A percentile compares a stretch with the other conserved stretches of the same genome.
Evolutionary conservation across 2,113 vertebrate genomes (phyloP).

Genomic region (Tragelaphus strepsiceros): DNA sequence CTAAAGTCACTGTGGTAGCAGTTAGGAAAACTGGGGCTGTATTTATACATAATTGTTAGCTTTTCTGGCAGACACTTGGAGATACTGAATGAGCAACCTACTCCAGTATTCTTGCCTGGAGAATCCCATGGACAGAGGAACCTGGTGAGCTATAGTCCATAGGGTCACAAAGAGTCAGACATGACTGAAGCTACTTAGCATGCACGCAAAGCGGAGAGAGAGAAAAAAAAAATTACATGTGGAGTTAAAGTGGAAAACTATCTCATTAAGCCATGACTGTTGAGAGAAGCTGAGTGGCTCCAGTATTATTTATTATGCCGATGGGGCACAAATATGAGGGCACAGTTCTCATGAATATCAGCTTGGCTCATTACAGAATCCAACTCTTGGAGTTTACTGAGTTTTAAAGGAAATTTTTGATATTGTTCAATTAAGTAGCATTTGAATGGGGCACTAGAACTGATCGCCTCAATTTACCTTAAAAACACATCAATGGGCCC

Average conservation of each 20-base stretch:
- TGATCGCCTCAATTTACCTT: not conserved
- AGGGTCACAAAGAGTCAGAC: not conserved
- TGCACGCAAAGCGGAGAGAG: not conserved
- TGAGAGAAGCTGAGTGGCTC: not conserved
- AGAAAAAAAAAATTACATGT: not conserved
- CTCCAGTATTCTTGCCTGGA: not conserved
- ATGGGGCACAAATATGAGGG: not conserved
- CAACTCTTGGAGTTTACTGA: not conserved
- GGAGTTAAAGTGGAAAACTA: not conserved
- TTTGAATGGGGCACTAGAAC: not conserved
- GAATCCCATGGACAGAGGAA: not conserved
- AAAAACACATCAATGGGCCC: not conserved
- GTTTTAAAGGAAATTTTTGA: not conserved
- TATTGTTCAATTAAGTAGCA: conserved; percentile 22
- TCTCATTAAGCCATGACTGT: not conserved
- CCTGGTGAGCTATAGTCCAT: not conserved
- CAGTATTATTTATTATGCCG: not conserved
- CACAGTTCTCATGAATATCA: not conserved
- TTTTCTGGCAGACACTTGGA: not conserved
- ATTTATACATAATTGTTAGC: not conserved
- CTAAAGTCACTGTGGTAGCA: not conserved
- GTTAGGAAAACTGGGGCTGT: not conserved
- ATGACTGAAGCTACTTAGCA: not conserved
- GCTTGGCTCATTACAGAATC: not conserved
- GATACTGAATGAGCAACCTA: not conserved